Evolutionary conservation across 2,888 invertebrate species (phyloP), one percentile per base, ranked within the genome.

Genomic region (Idaea biselata): DNA sequence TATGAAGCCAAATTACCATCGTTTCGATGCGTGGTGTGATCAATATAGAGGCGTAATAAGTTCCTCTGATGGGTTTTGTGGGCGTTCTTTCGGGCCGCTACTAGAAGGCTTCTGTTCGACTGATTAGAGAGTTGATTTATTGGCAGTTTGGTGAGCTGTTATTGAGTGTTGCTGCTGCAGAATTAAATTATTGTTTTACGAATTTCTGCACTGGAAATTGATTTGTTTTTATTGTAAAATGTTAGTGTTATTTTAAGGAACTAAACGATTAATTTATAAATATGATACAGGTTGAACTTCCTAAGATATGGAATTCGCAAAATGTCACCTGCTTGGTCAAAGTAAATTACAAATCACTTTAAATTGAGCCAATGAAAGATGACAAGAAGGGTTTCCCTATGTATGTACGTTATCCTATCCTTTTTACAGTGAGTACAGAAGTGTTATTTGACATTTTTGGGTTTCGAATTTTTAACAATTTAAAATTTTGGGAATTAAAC

Each of bases 1-100:
- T 88, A 89, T 90, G 88, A 89, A 86, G 80, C 81, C 80, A 88
- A 89, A 89, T 89, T 86, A 83, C 86, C 78, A 80, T 80, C 70
- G 77, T 77, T 80, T 79, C 77, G 80, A 75, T 73, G 76, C 73
- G 75, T 75, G 74, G 77, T 73, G 75, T 74, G 77, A 83, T 84
- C 84, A 84, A 83, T 83, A 83, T 77, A 56, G 17, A 60, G 58
- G 61, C 63, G 80, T 88, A 84, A 87, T 87, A 82, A 76, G 81
- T 82, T 80, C 72, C 69, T 69, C 64, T 83, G 84, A 85, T 84
- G 84, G 79, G 56, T 68, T 69, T 69, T 73, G 76, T 75, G 75
- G 78, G 76, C 78, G 76, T 74, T 68, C 61, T 68, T 68, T 69
- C 75, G 78, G 78, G 76, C 79, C 81, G 77, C 81, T 79, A 80